Evolutionary conservation across 2,113 vertebrate genomes (phyloP), one percentile per base, ranked within the genome.

Genomic region (Anser brachyrhynchus): DNA sequence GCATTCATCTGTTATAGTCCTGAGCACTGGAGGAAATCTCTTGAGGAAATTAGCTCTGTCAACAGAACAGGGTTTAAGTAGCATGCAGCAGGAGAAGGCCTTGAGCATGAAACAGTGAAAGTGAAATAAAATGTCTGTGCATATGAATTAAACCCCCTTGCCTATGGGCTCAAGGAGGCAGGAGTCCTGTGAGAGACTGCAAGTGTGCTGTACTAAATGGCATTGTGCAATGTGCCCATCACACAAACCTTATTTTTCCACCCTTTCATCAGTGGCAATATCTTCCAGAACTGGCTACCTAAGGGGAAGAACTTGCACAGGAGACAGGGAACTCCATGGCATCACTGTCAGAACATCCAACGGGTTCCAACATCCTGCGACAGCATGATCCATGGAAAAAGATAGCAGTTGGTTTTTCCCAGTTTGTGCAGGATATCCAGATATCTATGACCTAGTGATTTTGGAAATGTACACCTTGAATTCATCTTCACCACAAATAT

Each of bases 31-130:
- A 90, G 72, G 51, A 86, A 80, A 74, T 85, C 75, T 80, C 86
- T 66, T 58, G 64, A 83, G 88, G 90, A 97, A 96, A 96, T 94
- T 25, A 71, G 69, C 73, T 90, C 41, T 67, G 80, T 94, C 94
- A 92, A 87, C 86, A 75, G 72, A 89, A 93, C 2, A 23, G 41
- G 14, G 72, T 71, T 94, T 90, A 95, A 79, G 76, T 5, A 77
- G 76, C 2, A 0, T 75, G 83, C 91, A 93, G 46, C 46, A 81
- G 69, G 65, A 59, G 29, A 70, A 78, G 28, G 31, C 51, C 79
- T 58, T 77, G 72, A 86, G 59, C 80, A 74, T 33, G 72, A 67
- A 84, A 70, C 0, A 0, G 69, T 89, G 78, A 96, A 93, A 78
- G 39, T 65, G 46, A 90, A 86, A 91, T 29, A 46, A 92, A 92